Percentiles rank a stretch among this genome's conserved stretches.
Evolutionary conservation across 2,113 vertebrate species (phyloP).

Genomic region (Daboia siamensis): DNA sequence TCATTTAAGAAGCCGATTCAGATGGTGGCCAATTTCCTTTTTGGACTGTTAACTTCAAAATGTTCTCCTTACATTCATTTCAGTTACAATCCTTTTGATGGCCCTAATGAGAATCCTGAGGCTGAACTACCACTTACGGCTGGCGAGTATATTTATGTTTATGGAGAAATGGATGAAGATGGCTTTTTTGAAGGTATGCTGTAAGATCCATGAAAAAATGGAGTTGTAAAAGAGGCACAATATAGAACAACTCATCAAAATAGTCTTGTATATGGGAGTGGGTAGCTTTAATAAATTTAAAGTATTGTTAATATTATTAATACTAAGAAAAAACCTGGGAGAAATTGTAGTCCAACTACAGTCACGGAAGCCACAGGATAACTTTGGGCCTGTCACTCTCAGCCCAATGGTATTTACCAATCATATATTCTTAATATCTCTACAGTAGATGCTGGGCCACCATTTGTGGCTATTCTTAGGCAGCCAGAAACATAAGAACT

Average conservation of each 20-base stretch:
- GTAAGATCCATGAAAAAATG: not conserved
- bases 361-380: not conserved
- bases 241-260: not conserved
- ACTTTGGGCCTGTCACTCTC: not conserved
- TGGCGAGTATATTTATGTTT: constrained; percentile 96
- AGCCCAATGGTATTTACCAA: not conserved
- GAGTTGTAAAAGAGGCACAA: not conserved
- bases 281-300: not conserved
- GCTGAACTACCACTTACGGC: constrained; percentile 94
- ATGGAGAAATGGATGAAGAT: constrained; percentile 96
- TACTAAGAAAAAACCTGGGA: not conserved
- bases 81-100: constrained; percentile 97
- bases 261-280: not conserved
- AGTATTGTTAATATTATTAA: not conserved
- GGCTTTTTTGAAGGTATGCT: constrained; percentile 95
- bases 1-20: not conserved
- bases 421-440: not conserved
- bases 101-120: constrained; percentile 96
- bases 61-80: constrained; percentile 3
- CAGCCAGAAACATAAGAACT: not conserved
- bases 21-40: not conserved
- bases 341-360: not conserved
- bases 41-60: not conserved
- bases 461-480: not conserved
- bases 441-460: not conserved